These are phyloP conservation scores for Amblyopsis rosae DNA, from an alignment of 2,113 vertebrate genomes.

Conservation along the genomic window DNA sequence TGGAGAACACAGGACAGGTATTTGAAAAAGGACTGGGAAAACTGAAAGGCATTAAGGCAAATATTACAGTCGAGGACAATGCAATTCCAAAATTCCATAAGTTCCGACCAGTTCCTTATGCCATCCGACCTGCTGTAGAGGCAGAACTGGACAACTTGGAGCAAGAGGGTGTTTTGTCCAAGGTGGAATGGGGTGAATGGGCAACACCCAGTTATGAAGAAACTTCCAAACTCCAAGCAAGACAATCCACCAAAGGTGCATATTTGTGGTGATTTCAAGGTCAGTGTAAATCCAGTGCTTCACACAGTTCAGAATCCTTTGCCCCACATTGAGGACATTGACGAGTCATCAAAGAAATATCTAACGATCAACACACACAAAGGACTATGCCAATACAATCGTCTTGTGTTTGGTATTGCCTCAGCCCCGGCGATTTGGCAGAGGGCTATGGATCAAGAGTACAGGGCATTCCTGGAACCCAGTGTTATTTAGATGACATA, in stretches of 20 bases:
- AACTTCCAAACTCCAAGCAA: not conserved
- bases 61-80: too few species aligned
- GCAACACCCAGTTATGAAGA: constrained; percentile 19
- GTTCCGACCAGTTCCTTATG: too few species aligned
- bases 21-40: not conserved
- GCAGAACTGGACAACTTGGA: too few species aligned
- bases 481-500: too few species aligned
- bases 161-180: not conserved
- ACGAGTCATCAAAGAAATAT: too few species aligned
- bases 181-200: constrained; percentile 15
- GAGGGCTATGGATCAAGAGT: constrained; percentile 21
- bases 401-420: constrained; percentile 20
- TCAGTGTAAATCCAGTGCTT: constrained; percentile 33
- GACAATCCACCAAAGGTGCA: too few species aligned
- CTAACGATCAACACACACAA: constrained; percentile 28
- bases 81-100: too few species aligned
- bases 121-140: too few species aligned
- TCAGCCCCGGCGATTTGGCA: constrained; percentile 25
- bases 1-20: not conserved
- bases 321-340: constrained; percentile 15
- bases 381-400: constrained; percentile 16
- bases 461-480: constrained; percentile 1
- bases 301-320: constrained; percentile 30
- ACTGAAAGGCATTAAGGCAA: too few species aligned
- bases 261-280: not conserved